These are phyloP conservation scores for Onthophagus sagittarius DNA, from an alignment of 2,888 invertebrate species.

Conservation along the genomic window DNA sequence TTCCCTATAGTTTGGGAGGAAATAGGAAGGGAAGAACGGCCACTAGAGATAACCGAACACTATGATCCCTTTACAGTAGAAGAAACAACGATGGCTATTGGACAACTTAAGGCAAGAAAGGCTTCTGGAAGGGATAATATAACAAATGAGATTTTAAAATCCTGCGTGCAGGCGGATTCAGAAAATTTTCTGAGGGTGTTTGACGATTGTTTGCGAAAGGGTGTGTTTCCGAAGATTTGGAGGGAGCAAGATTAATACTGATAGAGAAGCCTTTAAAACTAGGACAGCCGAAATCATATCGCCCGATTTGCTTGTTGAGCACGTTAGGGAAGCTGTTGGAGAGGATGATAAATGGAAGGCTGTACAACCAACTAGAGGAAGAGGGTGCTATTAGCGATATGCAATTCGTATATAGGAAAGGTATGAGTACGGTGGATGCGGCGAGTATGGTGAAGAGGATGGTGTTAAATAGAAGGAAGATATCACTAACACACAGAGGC, in stretches of 20 bases:
- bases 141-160: not conserved
- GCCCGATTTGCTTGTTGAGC: too few species aligned
- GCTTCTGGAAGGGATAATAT: not conserved
- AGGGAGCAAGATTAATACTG: not conserved
- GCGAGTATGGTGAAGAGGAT: not conserved
- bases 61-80: not conserved
- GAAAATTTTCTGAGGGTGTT: not conserved
- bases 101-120: not conserved
- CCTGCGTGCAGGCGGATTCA: not conserved
- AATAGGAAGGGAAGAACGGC: not conserved
- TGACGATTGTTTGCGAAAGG: not conserved
- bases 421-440: not conserved
- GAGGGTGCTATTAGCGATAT: not conserved
- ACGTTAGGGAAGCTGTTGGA: too few species aligned
- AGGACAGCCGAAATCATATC: not conserved
- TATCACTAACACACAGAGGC: not conserved
- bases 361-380: not conserved
- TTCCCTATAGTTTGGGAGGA: not conserved
- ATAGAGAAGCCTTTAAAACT: not conserved
- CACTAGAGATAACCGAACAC: not conserved
- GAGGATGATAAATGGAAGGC: too few species aligned
- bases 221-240: too few species aligned
- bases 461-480: not conserved
- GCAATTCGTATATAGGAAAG: not conserved
- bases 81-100: not conserved